Conservation (phyloP, 92 coral and sea anemone genomes). For the Galaxea fascicularis region DNA sequence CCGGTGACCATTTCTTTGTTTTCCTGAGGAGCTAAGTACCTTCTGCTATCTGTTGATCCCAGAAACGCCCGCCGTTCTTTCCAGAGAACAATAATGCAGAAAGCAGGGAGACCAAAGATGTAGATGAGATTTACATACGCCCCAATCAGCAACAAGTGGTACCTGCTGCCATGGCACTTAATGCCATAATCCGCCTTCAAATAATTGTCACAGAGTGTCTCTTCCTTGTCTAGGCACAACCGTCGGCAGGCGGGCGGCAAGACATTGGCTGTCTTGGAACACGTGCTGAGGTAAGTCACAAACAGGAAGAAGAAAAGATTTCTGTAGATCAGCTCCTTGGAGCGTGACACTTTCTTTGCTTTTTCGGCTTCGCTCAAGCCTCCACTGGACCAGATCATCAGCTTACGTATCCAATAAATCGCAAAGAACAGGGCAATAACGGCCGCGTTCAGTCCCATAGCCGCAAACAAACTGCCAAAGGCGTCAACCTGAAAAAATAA, state of each 20-base stretch:
- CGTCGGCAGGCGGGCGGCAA: conserved; percentile 52
- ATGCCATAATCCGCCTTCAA: conserved; percentile 59
- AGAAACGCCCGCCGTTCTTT: background rate
- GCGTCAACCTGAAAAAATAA: conserved; percentile 28
- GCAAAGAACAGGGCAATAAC: background rate
- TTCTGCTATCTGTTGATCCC: background rate
- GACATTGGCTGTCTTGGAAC: conserved; percentile 51
- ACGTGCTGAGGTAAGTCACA: conserved; percentile 50
- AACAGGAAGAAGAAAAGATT: conserved; percentile 42
- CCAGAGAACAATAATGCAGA: conserved; percentile 33
- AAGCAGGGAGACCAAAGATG: conserved; percentile 26
- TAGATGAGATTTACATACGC: conserved; percentile 38
- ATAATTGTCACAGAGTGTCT: conserved; percentile 29
- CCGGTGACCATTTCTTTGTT: conserved; percentile 31
- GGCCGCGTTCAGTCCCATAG: conserved; percentile 32
- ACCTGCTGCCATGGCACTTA: conserved; percentile 27
- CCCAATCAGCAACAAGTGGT: background rate
- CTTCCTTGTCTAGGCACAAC: conserved; percentile 44
- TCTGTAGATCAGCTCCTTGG: conserved; percentile 32
- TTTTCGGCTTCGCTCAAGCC: conserved; percentile 21
- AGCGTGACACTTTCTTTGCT: conserved; percentile 19
- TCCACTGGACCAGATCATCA: background rate
- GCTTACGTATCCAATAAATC: conserved; percentile 9
- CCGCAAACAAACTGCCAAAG: conserved; percentile 38
- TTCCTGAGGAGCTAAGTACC: background rate